These are phyloP conservation scores for Axis porcinus DNA, from an alignment of 2,113 vertebrate genomes.

Conservation along the genomic window DNA sequence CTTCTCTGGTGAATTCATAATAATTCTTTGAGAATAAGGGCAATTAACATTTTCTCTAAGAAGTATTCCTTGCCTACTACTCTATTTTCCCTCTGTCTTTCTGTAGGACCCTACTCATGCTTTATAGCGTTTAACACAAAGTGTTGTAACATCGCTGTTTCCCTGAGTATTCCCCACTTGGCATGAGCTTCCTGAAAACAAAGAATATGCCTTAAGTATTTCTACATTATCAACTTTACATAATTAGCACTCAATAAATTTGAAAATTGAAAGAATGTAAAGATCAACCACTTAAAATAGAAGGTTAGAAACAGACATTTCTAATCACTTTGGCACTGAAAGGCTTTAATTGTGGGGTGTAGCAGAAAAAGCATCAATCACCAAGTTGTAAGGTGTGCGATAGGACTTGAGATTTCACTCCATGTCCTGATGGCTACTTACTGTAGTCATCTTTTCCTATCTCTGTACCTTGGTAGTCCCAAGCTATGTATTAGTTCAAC, in stretches of 20 bases:
- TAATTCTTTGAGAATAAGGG: background rate
- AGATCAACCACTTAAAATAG: background rate
- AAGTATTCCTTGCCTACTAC: background rate
- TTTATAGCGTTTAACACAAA: background rate
- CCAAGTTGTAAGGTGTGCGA: background rate
- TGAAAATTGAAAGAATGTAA: background rate
- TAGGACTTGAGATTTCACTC: background rate
- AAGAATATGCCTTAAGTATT: background rate
- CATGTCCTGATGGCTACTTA: background rate
- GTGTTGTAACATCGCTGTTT: background rate
- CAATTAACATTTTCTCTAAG: conserved; percentile 1
- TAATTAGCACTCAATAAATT: background rate
- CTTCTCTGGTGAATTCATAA: background rate
- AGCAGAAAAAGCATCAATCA: background rate
- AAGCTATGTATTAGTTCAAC: background rate
- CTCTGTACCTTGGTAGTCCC: background rate
- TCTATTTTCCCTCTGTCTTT: background rate
- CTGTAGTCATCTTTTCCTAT: background rate
- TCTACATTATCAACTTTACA: background rate
- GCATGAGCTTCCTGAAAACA: background rate
- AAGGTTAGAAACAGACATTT: background rate
- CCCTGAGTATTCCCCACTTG: background rate
- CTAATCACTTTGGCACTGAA: background rate
- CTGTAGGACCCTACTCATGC: background rate
- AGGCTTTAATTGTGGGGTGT: background rate